Base-by-base conservation (phyloP, 2,113 vertebrate genomes). In the Microcebus ravelobensis region DNA sequence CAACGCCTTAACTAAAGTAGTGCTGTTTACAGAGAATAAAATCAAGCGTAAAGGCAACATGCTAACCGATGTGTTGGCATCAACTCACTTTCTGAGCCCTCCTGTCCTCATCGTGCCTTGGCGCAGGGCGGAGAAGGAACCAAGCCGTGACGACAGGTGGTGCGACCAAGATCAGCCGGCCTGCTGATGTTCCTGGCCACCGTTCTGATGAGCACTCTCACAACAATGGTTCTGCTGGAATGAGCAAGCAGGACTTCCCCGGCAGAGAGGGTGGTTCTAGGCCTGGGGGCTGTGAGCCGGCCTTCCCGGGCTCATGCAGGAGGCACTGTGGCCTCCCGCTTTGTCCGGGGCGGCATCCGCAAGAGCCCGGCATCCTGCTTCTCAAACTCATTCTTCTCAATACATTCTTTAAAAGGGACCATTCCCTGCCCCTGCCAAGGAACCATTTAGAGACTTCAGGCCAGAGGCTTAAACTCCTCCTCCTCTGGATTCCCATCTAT, bases 1-100 rank as follows among this genome's bases (percentile, higher is more conserved):
- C 91, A 95, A 97, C 92, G 96, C 98, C 97, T 98, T 96, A 97
- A 97, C 52, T 73, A 85, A 87, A 97, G 95, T 96, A 92, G 94
- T 0, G 91, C 92, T 97, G 96, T 98, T 98, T 94, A 96, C 96
- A 97, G 55, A 90, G 97, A 98, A 98, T 92, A 97, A 97, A 84
- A 34, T 39, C 50, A 83, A 74, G 96, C 96, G 36, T 0, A 45
- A 1, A 0, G 2, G 20, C 42, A 21, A 42, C 3, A 1, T 17
- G 57, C 18, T 65, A 29, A 39, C 13, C 8, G 36, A 36, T 4
- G 10, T 25, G 55, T 1, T 57, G 31, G 63, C 45, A 18, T 1
- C 15, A 18, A 29, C 61, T 36, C 20, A 5, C 55, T 13, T 42
- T 63, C 45, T 17, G 18, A 20, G 39, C 4, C 42, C 15, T 48